A percentile compares a stretch with the other conserved stretches of the same genome.
Conservation (phyloP, 2,113 vertebrate genomes). For the Periophthalmus modestus region DNA sequence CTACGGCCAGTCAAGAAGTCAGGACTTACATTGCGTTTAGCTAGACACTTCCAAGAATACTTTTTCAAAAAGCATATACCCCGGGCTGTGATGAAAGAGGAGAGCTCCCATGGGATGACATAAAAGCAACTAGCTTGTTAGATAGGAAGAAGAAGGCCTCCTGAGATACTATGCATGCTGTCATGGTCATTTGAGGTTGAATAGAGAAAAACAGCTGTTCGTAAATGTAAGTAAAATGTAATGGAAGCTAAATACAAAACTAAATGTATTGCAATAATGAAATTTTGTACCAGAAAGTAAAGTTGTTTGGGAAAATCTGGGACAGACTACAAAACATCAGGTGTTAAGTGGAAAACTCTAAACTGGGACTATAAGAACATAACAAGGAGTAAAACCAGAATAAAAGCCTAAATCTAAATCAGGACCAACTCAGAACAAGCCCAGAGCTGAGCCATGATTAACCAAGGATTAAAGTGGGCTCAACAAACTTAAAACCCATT, state of each 20-base stretch:
- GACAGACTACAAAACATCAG: no score
- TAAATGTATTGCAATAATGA: no score
- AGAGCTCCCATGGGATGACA: constrained; percentile 42
- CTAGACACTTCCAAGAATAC: constrained; percentile 20
- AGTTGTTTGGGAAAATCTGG: no score
- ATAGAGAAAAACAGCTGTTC: background rate
- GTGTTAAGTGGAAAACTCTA: no score
- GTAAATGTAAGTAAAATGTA: background rate
- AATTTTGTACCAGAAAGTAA: no score
- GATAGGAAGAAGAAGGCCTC: constrained; percentile 22
- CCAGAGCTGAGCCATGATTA: background rate
- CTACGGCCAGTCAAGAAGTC: constrained; percentile 29
- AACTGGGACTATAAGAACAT: no score
- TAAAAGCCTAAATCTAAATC: background rate
- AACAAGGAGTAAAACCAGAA: no score
- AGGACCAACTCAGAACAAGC: background rate
- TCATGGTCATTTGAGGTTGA: constrained; percentile 11
- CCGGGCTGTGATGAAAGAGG: constrained; percentile 44
- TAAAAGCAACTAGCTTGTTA: constrained; percentile 48
- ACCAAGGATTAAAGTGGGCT: no score
- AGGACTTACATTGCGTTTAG: constrained; percentile 36
- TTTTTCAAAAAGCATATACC: constrained; percentile 26
- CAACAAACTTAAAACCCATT: background rate
- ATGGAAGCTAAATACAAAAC: background rate
- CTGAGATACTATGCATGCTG: constrained; percentile 25